Percentiles rank a stretch among this genome's conserved stretches.
Evolutionary conservation across 2,888 invertebrate genomes (phyloP).

Genomic region (Miltochrista miniata): DNA sequence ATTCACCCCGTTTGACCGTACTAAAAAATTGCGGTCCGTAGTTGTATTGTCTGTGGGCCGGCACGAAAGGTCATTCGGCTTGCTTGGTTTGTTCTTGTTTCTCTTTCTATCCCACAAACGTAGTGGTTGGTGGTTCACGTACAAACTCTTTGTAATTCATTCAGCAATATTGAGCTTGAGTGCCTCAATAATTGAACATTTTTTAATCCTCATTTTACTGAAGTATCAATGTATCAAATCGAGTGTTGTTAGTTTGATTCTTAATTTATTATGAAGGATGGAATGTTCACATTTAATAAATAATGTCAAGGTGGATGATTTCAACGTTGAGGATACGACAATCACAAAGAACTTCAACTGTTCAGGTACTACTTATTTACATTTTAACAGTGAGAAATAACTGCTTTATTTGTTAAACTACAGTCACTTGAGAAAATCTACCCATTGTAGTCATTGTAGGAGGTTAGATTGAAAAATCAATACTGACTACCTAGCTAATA

Average conservation of each 20-base stretch:
- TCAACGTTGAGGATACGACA: constrained; percentile 74
- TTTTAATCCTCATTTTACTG: constrained; percentile 24
- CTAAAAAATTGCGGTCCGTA: no score
- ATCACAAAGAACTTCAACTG: constrained; percentile 86
- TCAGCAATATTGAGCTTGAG: no score
- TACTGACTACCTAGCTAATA: constrained; percentile 72
- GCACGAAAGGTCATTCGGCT: no score
- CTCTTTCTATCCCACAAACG: no score
- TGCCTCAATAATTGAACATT: no score
- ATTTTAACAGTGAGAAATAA: constrained; percentile 36
- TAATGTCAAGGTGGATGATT: constrained; percentile 84
- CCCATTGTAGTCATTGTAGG: constrained; percentile 45
- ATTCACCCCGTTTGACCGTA: no score
- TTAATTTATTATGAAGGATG: constrained; percentile 79
- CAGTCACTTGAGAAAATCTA: constrained; percentile 23
- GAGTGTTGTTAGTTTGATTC: constrained; percentile 46
- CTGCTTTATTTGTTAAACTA: constrained; percentile 23
- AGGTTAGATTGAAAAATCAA: constrained; percentile 81
- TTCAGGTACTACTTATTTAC: constrained; percentile 80
- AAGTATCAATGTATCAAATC: constrained; percentile 57
- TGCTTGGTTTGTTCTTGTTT: no score
- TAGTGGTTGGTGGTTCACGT: no score
- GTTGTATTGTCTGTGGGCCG: no score
- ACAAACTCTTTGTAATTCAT: no score
- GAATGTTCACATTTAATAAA: constrained; percentile 88